These are phyloP conservation scores for Umimayanthus chanpuru DNA, from an alignment of 92 coral and sea anemone genomes.

Conservation along the genomic window DNA sequence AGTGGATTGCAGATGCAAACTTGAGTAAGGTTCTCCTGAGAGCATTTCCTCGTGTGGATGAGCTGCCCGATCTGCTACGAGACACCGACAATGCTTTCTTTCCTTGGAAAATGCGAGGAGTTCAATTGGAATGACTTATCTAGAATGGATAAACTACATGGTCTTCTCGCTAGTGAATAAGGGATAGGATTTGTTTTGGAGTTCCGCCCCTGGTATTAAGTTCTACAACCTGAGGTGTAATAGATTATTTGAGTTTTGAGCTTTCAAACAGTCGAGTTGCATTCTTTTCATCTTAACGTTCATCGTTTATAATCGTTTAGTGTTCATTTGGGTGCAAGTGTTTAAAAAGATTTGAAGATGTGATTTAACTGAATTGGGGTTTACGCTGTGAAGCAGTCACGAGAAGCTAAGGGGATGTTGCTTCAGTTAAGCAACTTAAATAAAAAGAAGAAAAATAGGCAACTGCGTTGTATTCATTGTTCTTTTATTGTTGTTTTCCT, in stretches of 20 bases:
- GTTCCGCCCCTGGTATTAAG: neutral
- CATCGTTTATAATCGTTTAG: too few species aligned
- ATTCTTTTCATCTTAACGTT: too few species aligned
- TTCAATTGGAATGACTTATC: neutral
- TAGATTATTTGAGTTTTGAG: neutral
- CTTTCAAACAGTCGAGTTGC: too few species aligned
- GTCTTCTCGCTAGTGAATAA: neutral
- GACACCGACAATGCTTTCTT: conserved; percentile 73
- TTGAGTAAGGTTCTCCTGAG: conserved; percentile 68
- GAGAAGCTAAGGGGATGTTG: neutral
- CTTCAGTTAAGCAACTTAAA: neutral
- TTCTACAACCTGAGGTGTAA: neutral
- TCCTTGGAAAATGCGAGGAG: conserved; percentile 58
- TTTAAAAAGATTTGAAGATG: too few species aligned
- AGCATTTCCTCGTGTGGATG: conserved; percentile 57
- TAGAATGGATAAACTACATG: too few species aligned
- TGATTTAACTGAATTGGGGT: too few species aligned
- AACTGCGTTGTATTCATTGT: neutral
- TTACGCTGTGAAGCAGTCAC: too few species aligned
- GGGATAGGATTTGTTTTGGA: neutral
- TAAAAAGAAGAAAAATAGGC: neutral
- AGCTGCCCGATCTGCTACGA: conserved; percentile 47
- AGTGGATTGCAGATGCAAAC: conserved; percentile 72
- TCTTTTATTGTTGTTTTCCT: too few species aligned
- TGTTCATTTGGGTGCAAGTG: too few species aligned